Percentiles rank a stretch among this genome's conserved stretches.
Conservation (phyloP, 2,113 vertebrate genomes). For the Callipepla squamata region DNA sequence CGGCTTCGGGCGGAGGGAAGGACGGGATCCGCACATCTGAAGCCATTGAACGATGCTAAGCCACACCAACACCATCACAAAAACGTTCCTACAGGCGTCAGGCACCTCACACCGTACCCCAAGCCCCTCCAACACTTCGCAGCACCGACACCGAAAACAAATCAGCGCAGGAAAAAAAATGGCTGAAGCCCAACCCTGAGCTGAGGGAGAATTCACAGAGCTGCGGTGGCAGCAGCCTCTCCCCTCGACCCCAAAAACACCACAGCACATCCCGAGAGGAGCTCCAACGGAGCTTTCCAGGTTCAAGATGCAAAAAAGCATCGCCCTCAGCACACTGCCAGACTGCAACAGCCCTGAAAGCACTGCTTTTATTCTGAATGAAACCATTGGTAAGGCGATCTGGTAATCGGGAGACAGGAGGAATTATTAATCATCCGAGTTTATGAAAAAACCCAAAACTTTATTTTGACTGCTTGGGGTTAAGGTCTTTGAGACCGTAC, state of each 20-base stretch:
- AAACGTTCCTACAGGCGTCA: accelerated
- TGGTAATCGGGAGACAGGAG: background rate
- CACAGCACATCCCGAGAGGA: background rate
- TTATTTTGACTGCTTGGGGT: background rate
- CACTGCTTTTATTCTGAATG: background rate
- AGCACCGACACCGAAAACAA: background rate
- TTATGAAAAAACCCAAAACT: background rate
- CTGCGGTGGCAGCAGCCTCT: background rate
- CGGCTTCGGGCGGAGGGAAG: background rate
- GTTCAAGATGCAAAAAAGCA: background rate
- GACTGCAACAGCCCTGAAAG: background rate
- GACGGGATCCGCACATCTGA: background rate
- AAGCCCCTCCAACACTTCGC: background rate
- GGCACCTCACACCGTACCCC: accelerated
- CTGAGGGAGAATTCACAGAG: background rate
- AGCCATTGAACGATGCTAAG: background rate
- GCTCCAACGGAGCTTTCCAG: background rate
- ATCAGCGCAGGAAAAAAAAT: background rate
- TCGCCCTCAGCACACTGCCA: too few species aligned
- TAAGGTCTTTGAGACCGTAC: background rate
- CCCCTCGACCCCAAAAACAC: background rate
- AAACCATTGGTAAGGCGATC: background rate
- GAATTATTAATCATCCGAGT: background rate
- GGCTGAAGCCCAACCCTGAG: background rate
- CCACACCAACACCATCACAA: background rate